phyloP scores from a whole-genome alignment of 2,888 invertebrate species.

The Eucera pruinosa region DNA sequence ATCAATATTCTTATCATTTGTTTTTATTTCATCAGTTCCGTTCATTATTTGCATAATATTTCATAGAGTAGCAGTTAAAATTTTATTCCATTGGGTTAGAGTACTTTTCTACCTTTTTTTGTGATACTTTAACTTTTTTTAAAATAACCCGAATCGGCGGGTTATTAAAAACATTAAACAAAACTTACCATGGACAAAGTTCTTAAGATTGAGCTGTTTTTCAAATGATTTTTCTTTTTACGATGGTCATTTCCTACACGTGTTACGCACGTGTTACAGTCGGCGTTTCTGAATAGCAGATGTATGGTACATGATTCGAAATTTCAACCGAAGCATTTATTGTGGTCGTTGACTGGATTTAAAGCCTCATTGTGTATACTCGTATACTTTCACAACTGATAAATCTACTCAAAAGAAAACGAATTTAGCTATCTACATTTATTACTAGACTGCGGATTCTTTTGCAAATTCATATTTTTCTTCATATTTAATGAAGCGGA shows the following conservation, averaged over 20 bases:
- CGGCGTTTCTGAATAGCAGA: constrained; percentile 49
- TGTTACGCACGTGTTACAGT: constrained; percentile 56
- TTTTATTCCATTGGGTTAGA: neutral
- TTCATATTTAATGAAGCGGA: too few species aligned
- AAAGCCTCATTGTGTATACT: constrained; percentile 22
- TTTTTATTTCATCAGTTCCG: neutral
- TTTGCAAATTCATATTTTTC: too few species aligned
- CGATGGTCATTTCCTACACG: constrained; percentile 32
- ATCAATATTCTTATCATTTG: neutral
- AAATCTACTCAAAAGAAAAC: neutral
- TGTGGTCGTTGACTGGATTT: constrained; percentile 46
- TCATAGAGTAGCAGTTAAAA: too few species aligned
- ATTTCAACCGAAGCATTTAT: constrained; percentile 45
- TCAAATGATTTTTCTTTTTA: constrained; percentile 54
- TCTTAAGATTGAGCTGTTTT: constrained; percentile 26
- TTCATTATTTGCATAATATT: neutral
- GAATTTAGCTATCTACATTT: too few species aligned
- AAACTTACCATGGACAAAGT: constrained; percentile 21
- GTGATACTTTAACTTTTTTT: too few species aligned
- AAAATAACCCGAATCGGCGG: neutral
- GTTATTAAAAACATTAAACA: neutral
- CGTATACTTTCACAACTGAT: neutral
- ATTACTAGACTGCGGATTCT: too few species aligned
- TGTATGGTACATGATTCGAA: constrained; percentile 49
- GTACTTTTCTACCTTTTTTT: neutral